phyloP scores from a whole-genome alignment of 1,140 invertebrate genomes.

The Hylyphantes graminicola region DNA sequence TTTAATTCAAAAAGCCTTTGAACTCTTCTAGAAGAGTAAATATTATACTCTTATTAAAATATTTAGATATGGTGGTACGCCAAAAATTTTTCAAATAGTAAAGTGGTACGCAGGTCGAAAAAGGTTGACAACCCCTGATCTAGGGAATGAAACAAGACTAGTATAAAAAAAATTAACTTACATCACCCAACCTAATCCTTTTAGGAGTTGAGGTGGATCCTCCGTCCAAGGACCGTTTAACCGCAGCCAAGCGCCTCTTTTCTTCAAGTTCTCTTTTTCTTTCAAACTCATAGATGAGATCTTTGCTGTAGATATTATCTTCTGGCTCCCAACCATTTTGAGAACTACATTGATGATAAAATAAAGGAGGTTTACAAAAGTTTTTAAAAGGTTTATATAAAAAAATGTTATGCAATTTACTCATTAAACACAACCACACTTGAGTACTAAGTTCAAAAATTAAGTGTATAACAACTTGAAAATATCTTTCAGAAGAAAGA shows the following conservation, averaged over 20 bases:
- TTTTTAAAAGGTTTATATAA: background rate
- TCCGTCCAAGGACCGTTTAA: slow-evolving; percentile 33
- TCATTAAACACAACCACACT: background rate
- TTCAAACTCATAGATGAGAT: slow-evolving; percentile 60
- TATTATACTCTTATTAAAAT: too few species aligned
- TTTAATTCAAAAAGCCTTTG: too few species aligned
- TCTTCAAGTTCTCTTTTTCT: slow-evolving; percentile 44
- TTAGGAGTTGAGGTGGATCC: slow-evolving; percentile 17
- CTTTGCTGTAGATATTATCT: slow-evolving; percentile 74
- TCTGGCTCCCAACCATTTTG: slow-evolving; percentile 85
- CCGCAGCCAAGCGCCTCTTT: slow-evolving; percentile 42
- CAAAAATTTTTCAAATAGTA: too few species aligned
- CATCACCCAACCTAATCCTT: slow-evolving; percentile 45
- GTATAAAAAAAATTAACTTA: slow-evolving; percentile 4
- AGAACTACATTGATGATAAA: slow-evolving; percentile 30
- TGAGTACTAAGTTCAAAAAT: too few species aligned
- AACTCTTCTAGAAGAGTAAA: too few species aligned
- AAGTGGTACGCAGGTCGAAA: too few species aligned
- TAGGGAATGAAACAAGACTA: too few species aligned
- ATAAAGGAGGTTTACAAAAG: too few species aligned
- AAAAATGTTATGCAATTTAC: background rate
- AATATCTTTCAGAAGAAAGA: too few species aligned
- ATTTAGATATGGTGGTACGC: too few species aligned
- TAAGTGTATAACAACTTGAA: too few species aligned
- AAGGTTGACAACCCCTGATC: too few species aligned